These are phyloP conservation scores for Tachina lurida DNA, from an alignment of 2,888 invertebrate species.

Conservation along the genomic window DNA sequence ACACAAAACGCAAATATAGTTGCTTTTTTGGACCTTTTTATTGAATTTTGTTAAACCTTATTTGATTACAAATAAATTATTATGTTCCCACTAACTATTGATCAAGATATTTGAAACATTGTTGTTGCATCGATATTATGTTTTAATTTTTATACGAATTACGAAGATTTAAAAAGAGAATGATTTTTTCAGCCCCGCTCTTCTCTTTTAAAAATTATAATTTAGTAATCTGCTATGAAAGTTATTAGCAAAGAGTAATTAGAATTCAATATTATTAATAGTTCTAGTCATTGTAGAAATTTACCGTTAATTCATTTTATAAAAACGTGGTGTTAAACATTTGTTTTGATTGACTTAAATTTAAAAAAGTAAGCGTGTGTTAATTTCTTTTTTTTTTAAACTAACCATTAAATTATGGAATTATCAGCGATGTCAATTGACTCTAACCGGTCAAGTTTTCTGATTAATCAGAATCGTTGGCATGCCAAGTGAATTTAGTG, in stretches of 20 bases:
- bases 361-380: too few species aligned
- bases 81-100: slow-evolving; percentile 28
- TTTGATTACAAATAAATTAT: slow-evolving; percentile 28
- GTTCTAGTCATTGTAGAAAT: too few species aligned
- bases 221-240: too few species aligned
- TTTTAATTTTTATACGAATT: slow-evolving; percentile 14
- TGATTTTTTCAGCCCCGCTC: background rate
- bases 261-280: too few species aligned
- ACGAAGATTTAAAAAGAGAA: slow-evolving; percentile 5
- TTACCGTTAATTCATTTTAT: too few species aligned
- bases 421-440: background rate
- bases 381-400: background rate
- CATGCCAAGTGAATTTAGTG: background rate
- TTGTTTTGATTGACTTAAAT: too few species aligned
- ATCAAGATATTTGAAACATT: slow-evolving; percentile 11
- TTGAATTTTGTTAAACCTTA: background rate
- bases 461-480: background rate
- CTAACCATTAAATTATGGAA: background rate
- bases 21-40: background rate
- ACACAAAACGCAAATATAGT: slow-evolving; percentile 13
- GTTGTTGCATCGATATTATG: slow-evolving; percentile 6
- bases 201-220: background rate
- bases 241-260: too few species aligned
- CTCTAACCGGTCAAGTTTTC: background rate
- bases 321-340: too few species aligned